These are phyloP conservation scores for Alligator sinensis DNA, from an alignment of 2,113 vertebrate species.

Conservation along the genomic window DNA sequence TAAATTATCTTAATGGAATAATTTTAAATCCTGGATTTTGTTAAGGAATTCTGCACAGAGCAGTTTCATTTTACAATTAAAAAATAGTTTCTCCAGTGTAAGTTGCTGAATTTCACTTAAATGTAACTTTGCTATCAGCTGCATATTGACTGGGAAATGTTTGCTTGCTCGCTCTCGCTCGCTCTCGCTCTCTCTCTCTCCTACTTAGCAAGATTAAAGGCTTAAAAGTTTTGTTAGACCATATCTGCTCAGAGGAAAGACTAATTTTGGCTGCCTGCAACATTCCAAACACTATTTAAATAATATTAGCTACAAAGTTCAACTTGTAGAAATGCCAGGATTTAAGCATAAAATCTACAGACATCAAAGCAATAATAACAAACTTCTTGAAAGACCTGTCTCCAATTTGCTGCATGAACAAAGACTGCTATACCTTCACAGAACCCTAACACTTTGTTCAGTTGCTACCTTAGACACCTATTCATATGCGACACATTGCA, in stretches of 20 bases:
- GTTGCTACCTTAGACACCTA: not conserved
- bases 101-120: constrained; percentile 49
- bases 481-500: not conserved
- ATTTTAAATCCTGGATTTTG: constrained; percentile 58
- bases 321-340: constrained; percentile 43
- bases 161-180: constrained; percentile 52
- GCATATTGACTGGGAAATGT: constrained; percentile 57
- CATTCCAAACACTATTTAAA: constrained; percentile 63
- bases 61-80: constrained; percentile 37
- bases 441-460: not conserved
- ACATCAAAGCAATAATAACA: constrained; percentile 48
- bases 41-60: constrained; percentile 45
- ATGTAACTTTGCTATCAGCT: constrained; percentile 50
- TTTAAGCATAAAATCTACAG: constrained; percentile 49
- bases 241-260: constrained; percentile 46
- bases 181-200: constrained; percentile 28
- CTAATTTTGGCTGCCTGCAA: constrained; percentile 49
- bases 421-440: constrained; percentile 34
- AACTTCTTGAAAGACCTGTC: constrained; percentile 46
- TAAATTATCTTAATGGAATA: constrained; percentile 39
- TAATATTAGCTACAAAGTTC: constrained; percentile 47
- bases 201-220: constrained; percentile 66
- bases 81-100: constrained; percentile 41
- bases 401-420: constrained; percentile 45
- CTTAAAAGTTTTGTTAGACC: constrained; percentile 55